These are phyloP conservation scores for Sebastes nivosus DNA, from an alignment of 2,797 vertebrate genomes.

Conservation along the genomic window DNA sequence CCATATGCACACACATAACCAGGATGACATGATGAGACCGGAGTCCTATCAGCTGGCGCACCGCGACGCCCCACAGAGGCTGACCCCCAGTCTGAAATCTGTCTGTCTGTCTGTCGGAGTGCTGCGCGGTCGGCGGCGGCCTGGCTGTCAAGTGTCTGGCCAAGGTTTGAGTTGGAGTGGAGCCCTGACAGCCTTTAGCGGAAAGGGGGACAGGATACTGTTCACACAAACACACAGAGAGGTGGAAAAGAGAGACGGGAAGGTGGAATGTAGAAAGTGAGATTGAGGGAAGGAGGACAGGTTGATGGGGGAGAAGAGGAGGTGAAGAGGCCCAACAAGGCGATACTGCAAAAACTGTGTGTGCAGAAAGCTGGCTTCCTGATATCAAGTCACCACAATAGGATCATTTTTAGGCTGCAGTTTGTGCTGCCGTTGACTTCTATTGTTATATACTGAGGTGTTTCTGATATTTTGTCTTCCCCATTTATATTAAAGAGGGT, in stretches of 20 bases:
- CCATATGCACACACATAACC: background rate
- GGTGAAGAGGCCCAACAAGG: slow-evolving; percentile 23
- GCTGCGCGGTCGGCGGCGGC: slow-evolving; percentile 19
- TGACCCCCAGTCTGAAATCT: slow-evolving; percentile 56
- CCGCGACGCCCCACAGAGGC: slow-evolving; percentile 3
- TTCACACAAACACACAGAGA: slow-evolving; percentile 22
- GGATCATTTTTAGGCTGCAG: background rate
- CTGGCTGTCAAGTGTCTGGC: slow-evolving; percentile 59
- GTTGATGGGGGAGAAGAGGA: slow-evolving; percentile 20
- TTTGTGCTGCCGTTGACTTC: background rate
- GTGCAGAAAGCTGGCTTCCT: background rate
- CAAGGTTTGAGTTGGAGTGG: slow-evolving; percentile 67
- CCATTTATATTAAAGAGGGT: background rate
- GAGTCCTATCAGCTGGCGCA: slow-evolving; percentile 27
- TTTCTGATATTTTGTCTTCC: background rate
- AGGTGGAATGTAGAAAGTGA: slow-evolving; percentile 51
- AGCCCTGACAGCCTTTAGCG: slow-evolving; percentile 57
- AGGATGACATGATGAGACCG: slow-evolving; percentile 32
- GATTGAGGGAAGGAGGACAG: slow-evolving; percentile 31
- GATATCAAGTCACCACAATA: background rate
- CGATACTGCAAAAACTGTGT: slow-evolving; percentile 1
- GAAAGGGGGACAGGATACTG: slow-evolving; percentile 56
- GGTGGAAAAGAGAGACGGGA: slow-evolving; percentile 16
- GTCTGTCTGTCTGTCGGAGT: background rate
- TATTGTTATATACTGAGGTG: background rate